Evolutionary conservation across 2,888 invertebrate genomes (phyloP), one percentile per base, ranked within the genome.

Genomic region (Cryptus viduatorius): DNA sequence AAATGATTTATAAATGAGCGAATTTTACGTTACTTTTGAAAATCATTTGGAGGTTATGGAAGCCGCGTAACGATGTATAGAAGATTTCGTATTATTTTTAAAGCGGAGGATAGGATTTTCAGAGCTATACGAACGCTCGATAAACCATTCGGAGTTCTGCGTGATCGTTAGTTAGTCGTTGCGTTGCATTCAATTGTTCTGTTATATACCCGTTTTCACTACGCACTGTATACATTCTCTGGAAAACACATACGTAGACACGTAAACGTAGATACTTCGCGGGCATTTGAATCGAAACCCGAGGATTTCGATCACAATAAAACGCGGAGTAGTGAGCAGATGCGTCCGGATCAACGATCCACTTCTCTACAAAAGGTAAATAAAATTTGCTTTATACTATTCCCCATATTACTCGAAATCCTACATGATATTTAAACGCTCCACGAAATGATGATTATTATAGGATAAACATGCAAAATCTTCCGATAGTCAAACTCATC

Each of bases 101-200:
- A 24, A 24, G 24, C 24, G 24, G 2, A 24, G 24, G 24, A 2
- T 24, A 2, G 24, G 24, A 37, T 37, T 7, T 37, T 37, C 37
- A 37, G 8, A 4, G 37, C 37, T 0, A 37, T 4, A 24, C 24
- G 37, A 8, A 4, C 7, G 37, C 37, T 1, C 7, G 8, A 37
- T 37, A 8, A 37, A 37, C 4, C 37, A 37, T 7, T 4, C 37
- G 37, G 37, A 1, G 37, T 37, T 37, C 88, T 89, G 88, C 88
- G 89, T 83, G 89, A 86, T 91, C 88, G 90, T 90, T 90, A 90
- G 90, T 91, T 91, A 89, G 89, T 83, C 37, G 88, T 85, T 75
- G 89, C 37, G 88, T 85, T 75, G 89, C 89, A 92, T 92, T 92
- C 91, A 91, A 91, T 92, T 92, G 91, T 92, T 77, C 77, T 90